Base-by-base conservation (phyloP, 1,140 invertebrate species). In the Leptopilina clavipes region DNA sequence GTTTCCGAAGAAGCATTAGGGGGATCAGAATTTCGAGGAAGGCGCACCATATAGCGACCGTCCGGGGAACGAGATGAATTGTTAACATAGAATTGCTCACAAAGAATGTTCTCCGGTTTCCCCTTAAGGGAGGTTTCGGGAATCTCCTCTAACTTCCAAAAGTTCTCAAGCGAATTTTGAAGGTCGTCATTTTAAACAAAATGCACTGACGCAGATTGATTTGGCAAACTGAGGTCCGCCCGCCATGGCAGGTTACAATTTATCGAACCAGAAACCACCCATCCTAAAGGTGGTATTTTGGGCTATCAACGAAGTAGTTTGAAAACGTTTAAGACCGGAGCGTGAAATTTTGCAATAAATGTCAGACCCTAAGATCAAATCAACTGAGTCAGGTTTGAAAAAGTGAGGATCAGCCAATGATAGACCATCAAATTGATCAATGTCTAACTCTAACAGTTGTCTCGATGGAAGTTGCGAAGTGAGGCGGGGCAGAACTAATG, bases 241-340 rank as follows among this genome's bases (percentile, higher is more conserved):
- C 76, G 70, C 76, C 79, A 14, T 75, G 79, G 19, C n/a, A 1
- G 37, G 12, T n/a, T 6, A 1, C 11, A 3, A 1, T 70, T 7
- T 7, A 48, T 12, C 0, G 75, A 45, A 18, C 85, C 86, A 17
- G 82, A 83, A 18, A 87, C 48, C 43, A 86, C 74, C 84, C 83
- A 85, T 3, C 86, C 84, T 18, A 87, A 22, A n/a, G 17, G 59
- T 73, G 0, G 85, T 88, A 9, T 85, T 74, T 78, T 87, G 84
- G 40, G 82, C 86, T 0, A 83, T 82, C 3, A 84, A 79, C 3
- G 10, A 2, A 1, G 73, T 48, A 14, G 18, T 8, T 3, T 25
- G 25, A 3, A 71, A 43, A 31, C 40, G 73, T 3, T 31, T 18
- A 0, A 79, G 11, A 0, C 77, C 81, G 8, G 45, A 11, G 45